These are phyloP conservation scores for Drosophila navojoa DNA, from an alignment of 1,140 invertebrate genomes.

Conservation along the genomic window DNA sequence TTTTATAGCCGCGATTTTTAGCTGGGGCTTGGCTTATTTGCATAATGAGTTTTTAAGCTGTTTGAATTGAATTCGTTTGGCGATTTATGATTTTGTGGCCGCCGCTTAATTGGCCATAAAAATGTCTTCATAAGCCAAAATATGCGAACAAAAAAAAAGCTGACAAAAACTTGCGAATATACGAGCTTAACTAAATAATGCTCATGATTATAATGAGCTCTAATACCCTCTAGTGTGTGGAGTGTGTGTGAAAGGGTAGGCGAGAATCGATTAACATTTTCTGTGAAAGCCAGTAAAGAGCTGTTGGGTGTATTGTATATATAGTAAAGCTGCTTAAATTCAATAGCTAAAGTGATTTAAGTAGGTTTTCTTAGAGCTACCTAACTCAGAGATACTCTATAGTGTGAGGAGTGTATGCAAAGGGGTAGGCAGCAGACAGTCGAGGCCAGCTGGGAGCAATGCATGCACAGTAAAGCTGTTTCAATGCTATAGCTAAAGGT, in stretches of 20 bases:
- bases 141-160: not conserved
- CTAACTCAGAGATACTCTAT: too few species aligned
- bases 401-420: too few species aligned
- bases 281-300: not conserved
- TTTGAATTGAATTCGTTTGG: conserved; percentile 62
- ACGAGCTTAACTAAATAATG: conserved; percentile 43
- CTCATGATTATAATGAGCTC: conserved; percentile 15
- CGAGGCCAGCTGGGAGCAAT: not conserved
- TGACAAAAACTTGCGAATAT: conserved; percentile 32
- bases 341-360: too few species aligned
- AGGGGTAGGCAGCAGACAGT: not conserved
- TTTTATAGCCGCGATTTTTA: not conserved
- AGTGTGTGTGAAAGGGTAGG: not conserved
- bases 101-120: conserved; percentile 76
- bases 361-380: too few species aligned
- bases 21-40: conserved; percentile 57
- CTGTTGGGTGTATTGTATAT: not conserved
- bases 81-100: conserved; percentile 67
- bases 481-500: too few species aligned
- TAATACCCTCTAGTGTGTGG: conserved; percentile 8
- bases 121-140: conserved; percentile 72
- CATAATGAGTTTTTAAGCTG: conserved; percentile 81
- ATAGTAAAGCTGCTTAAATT: too few species aligned
- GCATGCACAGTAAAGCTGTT: too few species aligned
- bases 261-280: not conserved